Base-by-base conservation (phyloP, 2,888 invertebrate species). In the Parnassius mnemosyne region DNA sequence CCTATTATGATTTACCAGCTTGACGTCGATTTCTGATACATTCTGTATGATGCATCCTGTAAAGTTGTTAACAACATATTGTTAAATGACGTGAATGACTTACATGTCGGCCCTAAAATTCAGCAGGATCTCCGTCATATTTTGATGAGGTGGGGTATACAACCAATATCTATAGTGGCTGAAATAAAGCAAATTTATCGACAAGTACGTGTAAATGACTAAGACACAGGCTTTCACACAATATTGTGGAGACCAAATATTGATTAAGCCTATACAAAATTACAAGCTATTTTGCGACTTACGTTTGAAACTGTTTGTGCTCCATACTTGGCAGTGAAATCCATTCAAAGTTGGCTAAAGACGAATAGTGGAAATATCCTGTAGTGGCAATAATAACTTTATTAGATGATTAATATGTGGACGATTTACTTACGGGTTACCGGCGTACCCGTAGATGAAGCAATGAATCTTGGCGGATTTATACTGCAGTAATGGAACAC, bases 401-500 rank as follows among this genome's bases (percentile, higher is more conserved):
- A n/a, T 20, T 52, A n/a, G 5, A 43, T 7, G 41, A 44, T 25
- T 52, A 20, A 3, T 58, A 58, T 12, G 41, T 58, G 52, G 52
- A 52, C n/a, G 44, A 46, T 44, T n/a, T 58, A 12, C 20, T 52
- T 20, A 52, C 58, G 9, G 43, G 52, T n/a, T 16, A 25, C 41
- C n/a, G 44, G 52, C 43, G 25, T 44, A n/a, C n/a, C 3, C 10
- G 5, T 13, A n/a, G 10, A 52, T 16, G 52, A 44, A 11, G 9
- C 16, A 20, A 66, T 74, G 68, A 68, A 50, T 9, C 9, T 53
- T 9, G 71, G 73, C 10, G 69, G 74, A 5, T 74, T 73, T 57
- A 13, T 61, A 47, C 41, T 75, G 3, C 72, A 75, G 61, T 73
- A 77, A 58, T 75, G 74, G 74, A 60, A 66, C n/a, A 73, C 69